A percentile compares a stretch with the other conserved stretches of the same genome.
Conservation (phyloP, 2,113 vertebrate species). For the Nicator chloris region DNA sequence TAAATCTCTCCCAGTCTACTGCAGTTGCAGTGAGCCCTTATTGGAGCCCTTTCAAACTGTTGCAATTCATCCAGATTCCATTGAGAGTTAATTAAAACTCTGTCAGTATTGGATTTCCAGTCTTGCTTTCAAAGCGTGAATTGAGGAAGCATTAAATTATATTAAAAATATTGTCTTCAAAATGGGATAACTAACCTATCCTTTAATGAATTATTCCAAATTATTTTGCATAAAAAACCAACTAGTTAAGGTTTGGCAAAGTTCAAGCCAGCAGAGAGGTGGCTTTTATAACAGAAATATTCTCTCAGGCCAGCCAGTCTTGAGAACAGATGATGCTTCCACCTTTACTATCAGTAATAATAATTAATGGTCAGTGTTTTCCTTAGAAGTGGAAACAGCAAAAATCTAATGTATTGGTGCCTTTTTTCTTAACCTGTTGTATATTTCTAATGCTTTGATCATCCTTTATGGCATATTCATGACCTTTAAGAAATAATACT, state of each 20-base stretch:
- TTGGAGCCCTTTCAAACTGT: background rate
- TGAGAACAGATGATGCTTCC: background rate
- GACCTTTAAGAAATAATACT: conserved; percentile 5
- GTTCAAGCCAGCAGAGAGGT: background rate
- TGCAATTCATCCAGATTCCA: background rate
- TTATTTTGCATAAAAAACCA: background rate
- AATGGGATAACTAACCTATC: background rate
- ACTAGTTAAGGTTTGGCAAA: background rate
- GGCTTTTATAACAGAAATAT: background rate
- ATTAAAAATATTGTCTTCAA: background rate
- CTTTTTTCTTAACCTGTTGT: background rate
- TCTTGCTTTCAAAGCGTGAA: background rate
- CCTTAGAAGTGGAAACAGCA: background rate
- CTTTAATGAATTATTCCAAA: background rate
- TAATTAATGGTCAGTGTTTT: background rate
- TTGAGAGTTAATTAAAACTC: background rate
- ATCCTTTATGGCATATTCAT: background rate
- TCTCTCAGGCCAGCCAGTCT: background rate
- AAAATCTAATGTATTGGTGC: background rate
- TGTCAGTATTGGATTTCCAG: background rate
- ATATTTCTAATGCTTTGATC: background rate
- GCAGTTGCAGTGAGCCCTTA: background rate
- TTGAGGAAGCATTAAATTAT: background rate
- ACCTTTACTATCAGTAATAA: background rate
- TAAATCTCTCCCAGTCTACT: background rate